These are phyloP conservation scores for Anguilla anguilla DNA, from an alignment of 2,797 vertebrate genomes.

Conservation along the genomic window DNA sequence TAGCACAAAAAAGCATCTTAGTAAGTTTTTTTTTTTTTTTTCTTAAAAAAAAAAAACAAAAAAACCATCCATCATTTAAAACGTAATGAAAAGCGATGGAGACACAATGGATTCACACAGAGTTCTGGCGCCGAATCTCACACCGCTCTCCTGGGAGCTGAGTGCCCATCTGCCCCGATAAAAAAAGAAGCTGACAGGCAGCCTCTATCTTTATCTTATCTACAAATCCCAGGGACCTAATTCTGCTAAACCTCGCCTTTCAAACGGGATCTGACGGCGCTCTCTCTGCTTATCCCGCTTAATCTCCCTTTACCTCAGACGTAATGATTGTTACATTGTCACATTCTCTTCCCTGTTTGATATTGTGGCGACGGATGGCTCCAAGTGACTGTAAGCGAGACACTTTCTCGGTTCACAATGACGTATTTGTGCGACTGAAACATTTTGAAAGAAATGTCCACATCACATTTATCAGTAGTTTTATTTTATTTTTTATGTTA, in stretches of 20 bases:
- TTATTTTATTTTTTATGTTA: background rate
- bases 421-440: background rate
- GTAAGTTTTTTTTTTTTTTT: background rate
- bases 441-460: background rate
- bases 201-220: conserved; percentile 50
- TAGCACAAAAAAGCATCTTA: background rate
- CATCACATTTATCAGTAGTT: background rate
- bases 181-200: conserved; percentile 51
- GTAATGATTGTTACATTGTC: background rate
- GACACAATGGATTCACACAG: background rate
- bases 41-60: background rate
- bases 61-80: background rate
- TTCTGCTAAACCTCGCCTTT: conserved; percentile 24
- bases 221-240: conserved; percentile 25
- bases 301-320: conserved; percentile 71
- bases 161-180: conserved; percentile 55
- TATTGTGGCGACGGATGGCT: background rate
- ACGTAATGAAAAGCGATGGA: conserved; percentile 20
- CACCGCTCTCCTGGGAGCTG: conserved; percentile 45
- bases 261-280: conserved; percentile 8
- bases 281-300: conserved; percentile 62
- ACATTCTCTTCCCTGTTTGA: background rate
- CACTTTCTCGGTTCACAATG: background rate
- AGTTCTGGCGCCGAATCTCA: background rate
- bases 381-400: background rate